Conservation (phyloP, 2,888 invertebrate species). For the Caprella mutica region DNA sequence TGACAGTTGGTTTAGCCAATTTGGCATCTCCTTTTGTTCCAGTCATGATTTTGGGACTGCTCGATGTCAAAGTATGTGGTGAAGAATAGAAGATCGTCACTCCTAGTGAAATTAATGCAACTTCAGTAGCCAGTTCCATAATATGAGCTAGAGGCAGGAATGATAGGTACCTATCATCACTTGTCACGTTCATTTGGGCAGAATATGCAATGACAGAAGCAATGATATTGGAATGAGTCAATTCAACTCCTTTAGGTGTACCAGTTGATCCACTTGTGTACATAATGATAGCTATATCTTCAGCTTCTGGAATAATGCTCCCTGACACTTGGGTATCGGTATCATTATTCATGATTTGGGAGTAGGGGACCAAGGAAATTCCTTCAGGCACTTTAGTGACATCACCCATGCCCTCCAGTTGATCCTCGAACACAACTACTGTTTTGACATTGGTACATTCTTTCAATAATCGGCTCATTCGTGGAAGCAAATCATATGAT, state of each 20-base stretch:
- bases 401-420: slow-evolving; percentile 11
- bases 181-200: slow-evolving; percentile 32
- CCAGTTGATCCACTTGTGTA: slow-evolving; percentile 51
- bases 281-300: slow-evolving; percentile 69
- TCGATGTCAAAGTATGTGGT: slow-evolving; percentile 79
- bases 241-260: slow-evolving; percentile 42
- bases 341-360: slow-evolving; percentile 1
- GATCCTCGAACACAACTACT: slow-evolving; percentile 14
- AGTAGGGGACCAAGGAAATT: not conserved
- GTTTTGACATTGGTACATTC: slow-evolving; percentile 61
- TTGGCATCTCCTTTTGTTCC: slow-evolving; percentile 91
- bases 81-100: slow-evolving; percentile 93
- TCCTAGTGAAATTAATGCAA: slow-evolving; percentile 45
- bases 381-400: not conserved
- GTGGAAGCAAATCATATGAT: slow-evolving; percentile 77
- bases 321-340: not conserved
- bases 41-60: slow-evolving; percentile 88
- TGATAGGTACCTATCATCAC: slow-evolving; percentile 73
- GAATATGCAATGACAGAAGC: slow-evolving; percentile 30
- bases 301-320: slow-evolving; percentile 30
- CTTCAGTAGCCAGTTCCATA: slow-evolving; percentile 77
- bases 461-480: slow-evolving; percentile 65
- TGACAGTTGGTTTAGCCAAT: slow-evolving; percentile 78
- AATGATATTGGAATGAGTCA: slow-evolving; percentile 32
- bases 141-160: slow-evolving; percentile 96